Base-by-base conservation (phyloP, 30 jellyfish, hydroid and myxozoan genomes). In the Cassiopea andromeda region DNA sequence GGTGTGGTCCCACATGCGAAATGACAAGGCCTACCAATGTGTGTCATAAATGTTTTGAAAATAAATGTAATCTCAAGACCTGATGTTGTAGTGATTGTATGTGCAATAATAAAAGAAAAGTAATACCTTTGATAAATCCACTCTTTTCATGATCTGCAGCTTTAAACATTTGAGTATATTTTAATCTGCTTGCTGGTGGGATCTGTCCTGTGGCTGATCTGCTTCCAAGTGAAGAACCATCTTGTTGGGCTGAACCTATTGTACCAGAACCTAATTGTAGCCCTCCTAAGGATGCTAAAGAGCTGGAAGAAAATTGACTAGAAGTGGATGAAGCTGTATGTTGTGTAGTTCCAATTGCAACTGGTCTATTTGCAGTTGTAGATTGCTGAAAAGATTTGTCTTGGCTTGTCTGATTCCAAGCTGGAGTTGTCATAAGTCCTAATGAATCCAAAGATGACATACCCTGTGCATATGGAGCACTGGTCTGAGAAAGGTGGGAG, bases 61-160 rank as follows among this genome's bases (percentile, higher is more conserved):
- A 27, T 0, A 27, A 27, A 0, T 27, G 38, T 27, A 0, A 27
- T 27, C 38, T 27, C 38, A 27, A 27, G 38, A 27, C 38, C 38
- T 27, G 38, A 27, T 27, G 38, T 27, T 27, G 38, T 27, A 27
- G 38, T 27, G 38, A 27, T 27, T 27, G 38, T 27, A 27, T 27
- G 38, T 27, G 38, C 38, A 27, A 27, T 27, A 27, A 27, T 27
- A 27, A 27, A 27, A 27, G 38, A 27, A 27, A 27, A 27, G 38
- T 27, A 27, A 27, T 64, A 94, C 98, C 98, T 84, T 85, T 79
- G 43, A 94, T 50, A 58, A 46, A 94, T 3, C 98, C 98, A 67
- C 76, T 94, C 93, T 83, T 82, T 48, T 79, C 95, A 58, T 89
- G 91, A 73, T 94, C 98, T 38, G 97, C 96, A 7, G 98, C 98